Base-by-base conservation (phyloP, 2,888 invertebrate species). In the Uropetala carovei region DNA sequence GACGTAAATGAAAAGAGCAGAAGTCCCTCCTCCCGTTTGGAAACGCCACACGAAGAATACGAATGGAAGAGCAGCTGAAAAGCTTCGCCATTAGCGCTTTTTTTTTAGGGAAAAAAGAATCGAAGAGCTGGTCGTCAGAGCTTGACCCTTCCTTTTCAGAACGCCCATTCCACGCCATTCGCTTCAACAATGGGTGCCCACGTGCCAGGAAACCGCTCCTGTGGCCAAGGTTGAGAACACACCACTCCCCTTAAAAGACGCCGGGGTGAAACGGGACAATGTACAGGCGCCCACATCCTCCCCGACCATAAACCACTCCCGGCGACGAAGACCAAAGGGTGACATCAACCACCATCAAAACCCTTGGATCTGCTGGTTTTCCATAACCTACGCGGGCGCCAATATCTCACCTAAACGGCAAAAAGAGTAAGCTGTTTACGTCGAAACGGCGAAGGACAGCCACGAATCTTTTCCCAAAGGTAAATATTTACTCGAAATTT, bases 181-280 rank as follows among this genome's bases (percentile, higher is more conserved):
- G 58, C 59, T 18, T 57, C 58, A 58, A 85, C 85, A 85, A 85
- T 18, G 59, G 58, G 2, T 22, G 85, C 22, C 85, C 85, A 85
- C 85, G 85, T 85, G 85, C 85, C 85, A 84, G 59, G 85, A 85
- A 85, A 58, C 13, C 82, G 18, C 64, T 64, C 64, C 64, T 56
- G 43, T 56, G 43, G 0, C 27, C 43, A 4, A 7, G 22, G 11
- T 9, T 27, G 58, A 0, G 58, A n/a, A 9, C 85, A 18, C 11
- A 56, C 14, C 81, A 16, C 82, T 56, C 82, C 56, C 13, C 30
- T 82, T 82, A 30, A 82, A 43, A 30, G 82, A 30, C 82, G 27
- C 82, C 56, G 56, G 56, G 56, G 30, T 30, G 16, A 82, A 43
- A 43, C 82, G 43, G 14, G 30, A 16, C n/a, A 18, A 64, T 64